Conservation (phyloP, 2,113 vertebrate species). For the Athene cunicularia region DNA sequence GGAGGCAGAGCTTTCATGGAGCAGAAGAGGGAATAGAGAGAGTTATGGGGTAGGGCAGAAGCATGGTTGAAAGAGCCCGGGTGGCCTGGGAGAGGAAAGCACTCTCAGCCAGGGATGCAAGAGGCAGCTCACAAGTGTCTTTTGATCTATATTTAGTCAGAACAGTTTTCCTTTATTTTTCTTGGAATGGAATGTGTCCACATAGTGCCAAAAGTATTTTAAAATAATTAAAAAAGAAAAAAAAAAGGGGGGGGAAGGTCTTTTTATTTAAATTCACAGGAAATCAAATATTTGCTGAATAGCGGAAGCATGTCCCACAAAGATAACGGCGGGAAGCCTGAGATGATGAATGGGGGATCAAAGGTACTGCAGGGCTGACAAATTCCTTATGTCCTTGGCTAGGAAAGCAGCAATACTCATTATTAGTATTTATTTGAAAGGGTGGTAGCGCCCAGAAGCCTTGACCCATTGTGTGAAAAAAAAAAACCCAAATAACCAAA, state of each 20-base stretch:
- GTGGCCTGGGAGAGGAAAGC: not conserved
- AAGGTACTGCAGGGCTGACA: slow-evolving; percentile 8
- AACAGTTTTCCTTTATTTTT: slow-evolving; percentile 32
- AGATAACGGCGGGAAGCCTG: slow-evolving; percentile 48
- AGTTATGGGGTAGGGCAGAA: not conserved
- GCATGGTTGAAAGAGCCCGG: not conserved
- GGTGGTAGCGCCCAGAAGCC: accelerated
- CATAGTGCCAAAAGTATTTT: not conserved
- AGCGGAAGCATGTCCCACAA: slow-evolving; percentile 55
- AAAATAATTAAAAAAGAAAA: not conserved
- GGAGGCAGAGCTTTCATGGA: not conserved
- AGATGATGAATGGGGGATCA: slow-evolving; percentile 43
- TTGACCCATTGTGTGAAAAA: not conserved
- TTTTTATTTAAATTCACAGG: slow-evolving; percentile 62
- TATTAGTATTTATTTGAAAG: not conserved
- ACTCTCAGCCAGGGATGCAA: not conserved
- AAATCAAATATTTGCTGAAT: slow-evolving; percentile 64
- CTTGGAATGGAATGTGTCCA: slow-evolving; percentile 2
- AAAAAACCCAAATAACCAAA: not conserved
- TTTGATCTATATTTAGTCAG: slow-evolving; percentile 42
- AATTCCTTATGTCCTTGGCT: not conserved
- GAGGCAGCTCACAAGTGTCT: not conserved
- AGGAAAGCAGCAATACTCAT: not conserved
- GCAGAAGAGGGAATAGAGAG: not conserved
- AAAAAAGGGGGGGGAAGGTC: not conserved